phyloP scores from a whole-genome alignment of 2,113 vertebrate species.

The Xyrauchen texanus region DNA sequence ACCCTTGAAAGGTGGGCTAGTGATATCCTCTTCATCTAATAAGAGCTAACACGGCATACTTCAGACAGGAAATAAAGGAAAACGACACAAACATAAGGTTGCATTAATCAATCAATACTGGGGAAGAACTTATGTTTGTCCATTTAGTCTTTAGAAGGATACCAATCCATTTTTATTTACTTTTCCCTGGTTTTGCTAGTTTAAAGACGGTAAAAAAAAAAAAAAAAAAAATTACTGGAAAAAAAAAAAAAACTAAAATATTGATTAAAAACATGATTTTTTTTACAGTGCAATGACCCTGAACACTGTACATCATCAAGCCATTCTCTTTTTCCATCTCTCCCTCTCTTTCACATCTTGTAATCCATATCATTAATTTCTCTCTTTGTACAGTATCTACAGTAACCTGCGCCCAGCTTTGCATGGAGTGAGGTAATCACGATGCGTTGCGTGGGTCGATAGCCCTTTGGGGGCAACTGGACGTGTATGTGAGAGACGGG shows the following conservation, averaged over 20 bases:
- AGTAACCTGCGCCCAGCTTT: constrained; percentile 17
- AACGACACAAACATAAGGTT: constrained; percentile 29
- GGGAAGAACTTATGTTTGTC: constrained; percentile 12
- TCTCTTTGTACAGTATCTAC: constrained; percentile 25
- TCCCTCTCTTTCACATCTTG: constrained; percentile 6
- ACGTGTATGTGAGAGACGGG: constrained; percentile 72
- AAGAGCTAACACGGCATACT: constrained; percentile 25
- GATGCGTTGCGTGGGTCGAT: constrained; percentile 44
- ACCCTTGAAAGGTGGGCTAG: constrained; percentile 40
- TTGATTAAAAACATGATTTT: too few relatives aligned
- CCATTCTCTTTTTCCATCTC: constrained; percentile 13
- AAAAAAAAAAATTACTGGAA: too few relatives aligned
- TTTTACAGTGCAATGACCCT: too few relatives aligned
- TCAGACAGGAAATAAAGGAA: constrained; percentile 8
- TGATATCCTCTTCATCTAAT: constrained; percentile 38
- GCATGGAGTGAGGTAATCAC: constrained; percentile 5
- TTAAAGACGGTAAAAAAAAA: too few relatives aligned
- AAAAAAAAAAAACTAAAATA: too few relatives aligned
- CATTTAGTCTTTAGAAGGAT: constrained; percentile 25
- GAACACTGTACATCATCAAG: not conserved
- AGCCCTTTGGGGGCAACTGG: constrained; percentile 72
- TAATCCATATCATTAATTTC: not conserved
- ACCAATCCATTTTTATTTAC: not conserved
- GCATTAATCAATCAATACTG: constrained; percentile 43
- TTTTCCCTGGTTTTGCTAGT: too few relatives aligned